These are phyloP conservation scores for Cuculus canorus DNA, from an alignment of 2,797 vertebrate species.

Conservation along the genomic window DNA sequence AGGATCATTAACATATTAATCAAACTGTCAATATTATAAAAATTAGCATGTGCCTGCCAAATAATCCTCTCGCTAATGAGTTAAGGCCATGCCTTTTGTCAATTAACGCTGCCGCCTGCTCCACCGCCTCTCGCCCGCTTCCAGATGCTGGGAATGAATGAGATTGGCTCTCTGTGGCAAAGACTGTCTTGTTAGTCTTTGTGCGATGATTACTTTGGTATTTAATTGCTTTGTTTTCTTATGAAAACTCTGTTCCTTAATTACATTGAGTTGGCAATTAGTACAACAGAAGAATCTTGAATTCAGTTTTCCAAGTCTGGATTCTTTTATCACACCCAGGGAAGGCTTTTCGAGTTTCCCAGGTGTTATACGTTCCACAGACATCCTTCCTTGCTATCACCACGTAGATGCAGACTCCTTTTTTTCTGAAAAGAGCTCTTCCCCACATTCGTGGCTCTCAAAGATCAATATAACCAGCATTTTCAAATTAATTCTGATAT, in stretches of 20 bases:
- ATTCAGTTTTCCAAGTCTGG: neutral
- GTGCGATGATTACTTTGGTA: neutral
- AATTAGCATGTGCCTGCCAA: conserved; percentile 9
- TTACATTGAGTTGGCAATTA: neutral
- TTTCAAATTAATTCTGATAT: neutral
- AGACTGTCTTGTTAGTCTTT: neutral
- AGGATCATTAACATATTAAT: conserved; percentile 57
- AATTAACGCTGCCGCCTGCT: neutral
- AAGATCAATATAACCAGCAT: neutral
- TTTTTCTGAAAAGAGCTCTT: neutral
- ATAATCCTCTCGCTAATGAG: neutral
- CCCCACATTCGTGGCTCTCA: neutral
- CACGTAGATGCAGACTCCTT: neutral
- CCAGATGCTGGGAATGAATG: neutral
- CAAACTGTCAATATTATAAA: conserved; percentile 46
- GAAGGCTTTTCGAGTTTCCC: neutral
- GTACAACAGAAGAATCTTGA: neutral
- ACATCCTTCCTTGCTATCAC: neutral
- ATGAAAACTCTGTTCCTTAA: neutral
- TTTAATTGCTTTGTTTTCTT: conserved; percentile 11
- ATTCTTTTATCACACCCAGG: neutral
- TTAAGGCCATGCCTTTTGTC: neutral
- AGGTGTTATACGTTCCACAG: accelerated
- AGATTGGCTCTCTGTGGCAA: neutral
- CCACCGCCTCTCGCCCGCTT: neutral